Conservation (phyloP, 2,113 vertebrate species). For the Gadus chalcogrammus region DNA sequence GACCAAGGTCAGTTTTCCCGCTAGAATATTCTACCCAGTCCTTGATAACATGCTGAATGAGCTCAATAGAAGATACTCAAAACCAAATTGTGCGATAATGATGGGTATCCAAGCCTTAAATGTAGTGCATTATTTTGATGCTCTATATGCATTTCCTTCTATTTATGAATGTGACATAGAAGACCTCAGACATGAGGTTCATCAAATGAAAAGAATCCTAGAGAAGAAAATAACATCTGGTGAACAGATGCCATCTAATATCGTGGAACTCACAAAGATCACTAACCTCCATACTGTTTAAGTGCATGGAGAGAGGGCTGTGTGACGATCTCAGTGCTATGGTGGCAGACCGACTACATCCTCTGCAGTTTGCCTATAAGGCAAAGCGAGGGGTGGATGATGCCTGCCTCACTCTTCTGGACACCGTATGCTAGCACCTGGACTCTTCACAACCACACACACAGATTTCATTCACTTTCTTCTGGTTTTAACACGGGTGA, state of each 20-base stretch:
- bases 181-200: not conserved
- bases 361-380: too few species aligned
- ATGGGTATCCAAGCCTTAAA: slow-evolving; percentile 17
- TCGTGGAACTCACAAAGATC: not conserved
- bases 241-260: not conserved
- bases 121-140: not conserved
- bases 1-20: not conserved
- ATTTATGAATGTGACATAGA: slow-evolving; percentile 7
- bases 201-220: too few species aligned
- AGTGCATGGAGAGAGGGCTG: too few species aligned
- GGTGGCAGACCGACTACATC: too few species aligned
- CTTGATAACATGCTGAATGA: slow-evolving; percentile 17
- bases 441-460: too few species aligned
- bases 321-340: too few species aligned
- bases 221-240: not conserved
- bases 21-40: slow-evolving; percentile 5
- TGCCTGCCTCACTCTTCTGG: too few species aligned
- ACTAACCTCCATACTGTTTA: not conserved
- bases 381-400: too few species aligned
- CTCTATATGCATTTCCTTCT: not conserved
- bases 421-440: too few species aligned
- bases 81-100: slow-evolving; percentile 22
- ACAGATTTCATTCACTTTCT: too few species aligned
- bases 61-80: slow-evolving; percentile 9
- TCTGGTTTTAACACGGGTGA: too few species aligned